Percentiles rank a stretch among this genome's conserved stretches.
Conservation (phyloP, 2,113 vertebrate genomes). For the Caranx ignobilis region DNA sequence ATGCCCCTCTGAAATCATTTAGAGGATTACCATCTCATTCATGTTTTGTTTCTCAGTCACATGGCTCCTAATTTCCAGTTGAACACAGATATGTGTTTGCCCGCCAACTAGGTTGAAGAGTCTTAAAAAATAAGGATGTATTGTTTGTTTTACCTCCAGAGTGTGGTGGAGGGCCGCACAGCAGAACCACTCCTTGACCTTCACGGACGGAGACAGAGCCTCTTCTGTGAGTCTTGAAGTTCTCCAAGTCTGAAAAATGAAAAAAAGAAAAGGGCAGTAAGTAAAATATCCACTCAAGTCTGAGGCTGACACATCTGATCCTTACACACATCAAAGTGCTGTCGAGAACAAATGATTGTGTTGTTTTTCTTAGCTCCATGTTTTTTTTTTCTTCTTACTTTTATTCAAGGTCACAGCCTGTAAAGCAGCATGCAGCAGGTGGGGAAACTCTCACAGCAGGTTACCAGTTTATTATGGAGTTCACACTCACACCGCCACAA, state of each 20-base stretch:
- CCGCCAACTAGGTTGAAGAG: not conserved
- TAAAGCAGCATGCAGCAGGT: constrained; percentile 32
- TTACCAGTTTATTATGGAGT: constrained; percentile 40
- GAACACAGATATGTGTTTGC: constrained; percentile 2
- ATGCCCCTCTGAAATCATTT: constrained; percentile 7
- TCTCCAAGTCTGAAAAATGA: constrained; percentile 91
- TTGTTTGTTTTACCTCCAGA: constrained; percentile 85
- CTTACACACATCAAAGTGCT: not conserved
- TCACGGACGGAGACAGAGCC: constrained; percentile 94
- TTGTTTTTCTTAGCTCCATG: not conserved
- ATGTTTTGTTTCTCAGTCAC: not conserved
- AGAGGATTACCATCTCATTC: not conserved
- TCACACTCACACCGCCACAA: constrained; percentile 14
- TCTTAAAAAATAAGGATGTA: not conserved
- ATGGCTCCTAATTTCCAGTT: not conserved
- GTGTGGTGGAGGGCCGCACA: constrained; percentile 94
- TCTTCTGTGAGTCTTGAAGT: constrained; percentile 92
- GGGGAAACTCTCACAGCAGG: constrained; percentile 40
- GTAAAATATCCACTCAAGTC: constrained; percentile 15
- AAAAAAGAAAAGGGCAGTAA: constrained; percentile 41
- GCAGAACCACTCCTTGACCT: constrained; percentile 96
- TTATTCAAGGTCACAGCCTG: constrained; percentile 36
- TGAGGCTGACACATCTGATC: constrained; percentile 23
- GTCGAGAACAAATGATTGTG: constrained; percentile 13
- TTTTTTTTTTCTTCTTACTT: constrained; percentile 7